phyloP scores from a whole-genome alignment of 92 coral and sea anemone genomes.

The Hydrozoanthus gracilis region DNA sequence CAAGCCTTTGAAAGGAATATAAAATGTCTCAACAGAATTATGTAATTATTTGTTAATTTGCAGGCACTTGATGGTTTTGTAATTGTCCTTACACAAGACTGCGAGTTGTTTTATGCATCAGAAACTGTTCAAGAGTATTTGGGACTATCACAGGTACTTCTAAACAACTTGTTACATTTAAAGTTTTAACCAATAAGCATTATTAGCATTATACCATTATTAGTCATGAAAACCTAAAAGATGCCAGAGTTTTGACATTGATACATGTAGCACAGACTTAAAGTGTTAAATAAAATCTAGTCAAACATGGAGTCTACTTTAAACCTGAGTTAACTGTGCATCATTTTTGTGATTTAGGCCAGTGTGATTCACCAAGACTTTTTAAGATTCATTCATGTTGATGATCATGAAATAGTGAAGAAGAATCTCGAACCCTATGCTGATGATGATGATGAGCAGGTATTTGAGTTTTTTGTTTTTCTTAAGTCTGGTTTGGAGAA shows the following conservation, averaged over 20 bases:
- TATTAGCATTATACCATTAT: too few relatives aligned
- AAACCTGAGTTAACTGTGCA: neutral
- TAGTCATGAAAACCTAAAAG: too few relatives aligned
- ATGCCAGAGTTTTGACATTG: too few relatives aligned
- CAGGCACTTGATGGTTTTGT: conserved; percentile 99
- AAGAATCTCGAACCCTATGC: conserved; percentile 81
- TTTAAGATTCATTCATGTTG: conserved; percentile 94
- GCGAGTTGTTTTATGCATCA: conserved; percentile 94
- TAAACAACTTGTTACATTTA: neutral
- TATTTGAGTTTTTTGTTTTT: neutral
- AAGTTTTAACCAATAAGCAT: too few relatives aligned
- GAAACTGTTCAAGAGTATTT: conserved; percentile 94
- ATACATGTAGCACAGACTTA: too few relatives aligned
- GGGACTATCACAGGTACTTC: conserved; percentile 94
- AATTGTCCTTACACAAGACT: conserved; percentile 94
- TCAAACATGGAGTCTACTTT: too few relatives aligned
- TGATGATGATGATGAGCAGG: conserved; percentile 54
- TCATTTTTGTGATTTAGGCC: conserved; percentile 64
- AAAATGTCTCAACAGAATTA: too few relatives aligned
- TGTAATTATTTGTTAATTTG: neutral
- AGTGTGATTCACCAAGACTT: conserved; percentile 99
- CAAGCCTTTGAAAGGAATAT: too few relatives aligned
- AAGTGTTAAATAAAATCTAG: too few relatives aligned
- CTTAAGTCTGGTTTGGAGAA: too few relatives aligned
- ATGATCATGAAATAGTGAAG: conserved; percentile 84